These are phyloP conservation scores for Cydia amplana DNA, from an alignment of 1,140 invertebrate genomes.

Conservation along the genomic window DNA sequence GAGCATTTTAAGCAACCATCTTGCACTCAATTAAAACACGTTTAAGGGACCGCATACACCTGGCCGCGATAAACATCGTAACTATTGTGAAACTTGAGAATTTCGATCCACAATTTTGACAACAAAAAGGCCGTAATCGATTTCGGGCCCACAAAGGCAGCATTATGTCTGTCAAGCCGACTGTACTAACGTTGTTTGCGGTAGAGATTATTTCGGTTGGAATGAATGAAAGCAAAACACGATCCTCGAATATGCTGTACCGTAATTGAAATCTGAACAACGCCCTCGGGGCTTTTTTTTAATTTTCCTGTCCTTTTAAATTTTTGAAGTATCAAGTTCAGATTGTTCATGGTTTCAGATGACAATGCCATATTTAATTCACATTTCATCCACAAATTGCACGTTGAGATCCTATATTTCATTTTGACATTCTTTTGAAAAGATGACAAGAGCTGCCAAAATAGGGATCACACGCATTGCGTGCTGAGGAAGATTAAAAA, in stretches of 20 bases:
- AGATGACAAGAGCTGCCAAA: conserved; percentile 17
- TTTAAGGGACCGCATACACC: conserved; percentile 70
- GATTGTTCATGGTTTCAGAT: conserved; percentile 39
- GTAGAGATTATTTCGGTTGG: conserved; percentile 78
- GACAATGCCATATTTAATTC: conserved; percentile 28
- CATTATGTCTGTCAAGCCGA: conserved; percentile 79
- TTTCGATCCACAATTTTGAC: conserved; percentile 77
- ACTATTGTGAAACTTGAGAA: conserved; percentile 77
- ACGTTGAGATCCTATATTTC: neutral
- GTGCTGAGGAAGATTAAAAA: conserved; percentile 34
- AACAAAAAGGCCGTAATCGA: conserved; percentile 79
- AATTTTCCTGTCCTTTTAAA: conserved; percentile 51
- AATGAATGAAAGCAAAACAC: conserved; percentile 79
- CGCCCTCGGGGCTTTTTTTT: conserved; percentile 66
- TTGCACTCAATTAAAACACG: conserved; percentile 72
- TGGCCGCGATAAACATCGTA: conserved; percentile 75
- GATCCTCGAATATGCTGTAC: conserved; percentile 68
- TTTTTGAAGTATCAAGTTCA: conserved; percentile 48
- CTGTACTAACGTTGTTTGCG: conserved; percentile 76
- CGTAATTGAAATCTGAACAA: conserved; percentile 75
- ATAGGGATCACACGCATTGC: conserved; percentile 5
- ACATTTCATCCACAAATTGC: neutral
- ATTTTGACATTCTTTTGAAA: conserved; percentile 12
- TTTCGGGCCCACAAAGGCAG: conserved; percentile 72
- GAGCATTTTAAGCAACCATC: neutral